Evolutionary conservation across 2,113 vertebrate genomes (phyloP), one percentile per base, ranked within the genome.

Genomic region (Camarhynchus parvulus): DNA sequence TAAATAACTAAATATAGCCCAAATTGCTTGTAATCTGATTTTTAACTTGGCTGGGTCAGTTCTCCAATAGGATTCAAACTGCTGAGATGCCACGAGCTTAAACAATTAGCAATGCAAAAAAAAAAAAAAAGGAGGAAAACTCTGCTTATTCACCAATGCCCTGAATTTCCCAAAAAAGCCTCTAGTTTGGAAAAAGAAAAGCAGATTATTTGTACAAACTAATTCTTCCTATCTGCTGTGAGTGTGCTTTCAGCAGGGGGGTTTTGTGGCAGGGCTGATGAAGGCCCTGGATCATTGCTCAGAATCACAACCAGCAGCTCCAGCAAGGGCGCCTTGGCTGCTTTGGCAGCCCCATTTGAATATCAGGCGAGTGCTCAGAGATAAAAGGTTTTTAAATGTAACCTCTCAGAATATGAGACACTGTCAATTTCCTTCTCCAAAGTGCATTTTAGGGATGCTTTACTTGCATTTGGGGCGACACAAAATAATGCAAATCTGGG

Each of bases 231-330:
- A 78, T 95, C 89, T 92, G 44, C 42, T 70, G 72, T 78, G 73
- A 31, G 20, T 6, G 55, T 24, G 80, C 87, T 94, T 91, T 91
- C 39, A 89, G 76, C 81, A 94, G 73, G 41, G 56, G 83, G 91
- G 94, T 95, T 92, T 95, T 63, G 64, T 93, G 89, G 21, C 88
- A 92, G 5, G 55, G 86, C 86, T 90, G 89, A 75, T 87, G 89
- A 63, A 95, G 79, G 63, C 89, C 83, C 84, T 95, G 64, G 61
- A 78, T 89, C 14, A n/a, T 30, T 85, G 10, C 70, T 79, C 64
- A 74, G 92, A 83, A 92, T 63, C 86, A 88, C 88, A 90, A 63
- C 5, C 4, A 92, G 82, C 69, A n/a, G 68, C 83, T 92, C 83
- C 93, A 95, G 78, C 90, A 90, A 73, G 39, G 35, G 39, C 37